A percentile compares a stretch with the other conserved stretches of the same genome.
These are phyloP conservation scores for Drosophila azteca DNA, from an alignment of 1,140 invertebrate species.

Conservation along the genomic window DNA sequence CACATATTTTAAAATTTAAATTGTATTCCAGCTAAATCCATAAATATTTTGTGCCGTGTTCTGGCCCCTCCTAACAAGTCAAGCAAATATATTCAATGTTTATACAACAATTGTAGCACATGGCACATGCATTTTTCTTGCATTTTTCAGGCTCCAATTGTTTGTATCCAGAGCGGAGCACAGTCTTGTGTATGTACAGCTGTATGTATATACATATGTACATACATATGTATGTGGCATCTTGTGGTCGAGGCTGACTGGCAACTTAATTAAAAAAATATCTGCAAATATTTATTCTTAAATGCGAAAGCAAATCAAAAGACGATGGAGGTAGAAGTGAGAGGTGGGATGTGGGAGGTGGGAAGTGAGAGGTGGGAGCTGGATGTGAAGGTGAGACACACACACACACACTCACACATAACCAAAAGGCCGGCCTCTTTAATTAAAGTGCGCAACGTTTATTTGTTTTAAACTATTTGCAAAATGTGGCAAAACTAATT, in stretches of 20 bases:
- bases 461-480: slow-evolving; percentile 77
- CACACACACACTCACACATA: background rate
- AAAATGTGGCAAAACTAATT: slow-evolving; percentile 79
- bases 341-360: too few relatives aligned
- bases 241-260: background rate
- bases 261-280: slow-evolving; percentile 36
- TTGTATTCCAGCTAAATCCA: slow-evolving; percentile 32
- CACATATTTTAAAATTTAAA: slow-evolving; percentile 14
- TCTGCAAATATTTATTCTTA: slow-evolving; percentile 45
- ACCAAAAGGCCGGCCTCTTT: slow-evolving; percentile 38
- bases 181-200: too few relatives aligned
- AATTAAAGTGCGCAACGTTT: slow-evolving; percentile 67
- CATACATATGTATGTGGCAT: slow-evolving; percentile 2
- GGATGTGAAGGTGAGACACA: background rate
- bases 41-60: slow-evolving; percentile 25
- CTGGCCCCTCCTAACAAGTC: too few relatives aligned
- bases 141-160: slow-evolving; percentile 29
- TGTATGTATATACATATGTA: background rate
- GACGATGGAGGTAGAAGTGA: too few relatives aligned
- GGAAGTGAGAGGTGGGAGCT: too few relatives aligned
- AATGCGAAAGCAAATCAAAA: slow-evolving; percentile 10
- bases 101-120: slow-evolving; percentile 28
- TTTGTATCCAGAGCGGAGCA: slow-evolving; percentile 3
- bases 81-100: slow-evolving; percentile 14
- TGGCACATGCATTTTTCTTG: slow-evolving; percentile 38